Evolutionary conservation across 1,140 invertebrate genomes (phyloP).

Genomic region (Neodiprion virginianus): DNA sequence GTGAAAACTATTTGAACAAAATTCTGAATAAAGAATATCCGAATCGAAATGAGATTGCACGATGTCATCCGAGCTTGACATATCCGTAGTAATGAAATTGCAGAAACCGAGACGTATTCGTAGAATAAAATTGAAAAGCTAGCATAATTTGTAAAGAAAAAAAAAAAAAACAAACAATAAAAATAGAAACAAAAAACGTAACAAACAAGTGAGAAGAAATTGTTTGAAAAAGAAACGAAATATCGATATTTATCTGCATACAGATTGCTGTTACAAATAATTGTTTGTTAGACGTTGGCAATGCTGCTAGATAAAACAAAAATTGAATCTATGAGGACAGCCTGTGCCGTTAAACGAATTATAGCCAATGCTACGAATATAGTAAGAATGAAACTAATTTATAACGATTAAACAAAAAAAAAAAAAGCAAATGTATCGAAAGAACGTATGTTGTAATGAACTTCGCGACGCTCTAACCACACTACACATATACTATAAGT

Average conservation of each 20-base stretch:
- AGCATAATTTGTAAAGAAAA: background rate
- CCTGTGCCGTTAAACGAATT: no score
- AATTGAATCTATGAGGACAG: background rate
- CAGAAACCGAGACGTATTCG: background rate
- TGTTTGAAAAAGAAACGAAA: background rate
- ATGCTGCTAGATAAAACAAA: slow-evolving; percentile 11
- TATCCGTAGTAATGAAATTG: background rate
- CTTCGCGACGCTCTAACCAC: slow-evolving; percentile 3
- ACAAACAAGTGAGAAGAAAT: background rate
- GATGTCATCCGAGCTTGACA: background rate
- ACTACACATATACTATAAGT: slow-evolving; percentile 8
- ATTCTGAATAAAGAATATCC: background rate
- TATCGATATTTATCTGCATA: background rate
- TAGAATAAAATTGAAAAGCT: background rate
- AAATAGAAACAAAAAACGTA: background rate
- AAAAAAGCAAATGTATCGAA: background rate
- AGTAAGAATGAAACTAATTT: slow-evolving; percentile 10
- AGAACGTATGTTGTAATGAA: background rate
- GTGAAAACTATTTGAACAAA: background rate
- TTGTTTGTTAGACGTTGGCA: background rate
- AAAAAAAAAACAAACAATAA: background rate
- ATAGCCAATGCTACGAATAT: slow-evolving; percentile 6
- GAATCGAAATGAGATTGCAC: background rate
- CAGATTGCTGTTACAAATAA: background rate
- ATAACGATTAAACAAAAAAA: slow-evolving; percentile 12